Conservation (phyloP, 2,113 vertebrate genomes). For the Callaeas wilsoni region DNA sequence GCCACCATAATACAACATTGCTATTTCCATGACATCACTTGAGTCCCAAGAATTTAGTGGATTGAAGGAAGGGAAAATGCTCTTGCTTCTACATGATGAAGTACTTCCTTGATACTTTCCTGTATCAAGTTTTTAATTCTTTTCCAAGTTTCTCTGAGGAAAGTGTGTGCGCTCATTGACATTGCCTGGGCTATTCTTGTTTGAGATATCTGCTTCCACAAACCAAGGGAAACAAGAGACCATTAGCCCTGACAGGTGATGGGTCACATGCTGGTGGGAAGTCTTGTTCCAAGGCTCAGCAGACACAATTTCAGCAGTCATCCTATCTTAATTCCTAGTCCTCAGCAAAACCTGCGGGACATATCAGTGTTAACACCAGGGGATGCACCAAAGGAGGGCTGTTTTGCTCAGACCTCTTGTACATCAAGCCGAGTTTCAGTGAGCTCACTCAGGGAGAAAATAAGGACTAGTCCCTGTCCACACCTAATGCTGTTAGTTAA, state of each 20-base stretch:
- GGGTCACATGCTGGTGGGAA: neutral
- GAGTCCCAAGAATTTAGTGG: neutral
- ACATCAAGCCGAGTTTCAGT: neutral
- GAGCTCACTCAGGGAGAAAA: neutral
- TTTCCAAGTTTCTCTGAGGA: neutral
- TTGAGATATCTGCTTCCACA: neutral
- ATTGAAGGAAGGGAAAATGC: neutral
- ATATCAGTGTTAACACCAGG: neutral
- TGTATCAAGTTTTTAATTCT: neutral
- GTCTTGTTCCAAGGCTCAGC: neutral
- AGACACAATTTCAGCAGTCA: neutral
- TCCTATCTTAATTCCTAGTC: neutral
- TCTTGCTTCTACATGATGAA: neutral
- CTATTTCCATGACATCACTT: neutral
- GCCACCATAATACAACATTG: fast-evolving
- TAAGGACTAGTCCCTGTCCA: neutral
- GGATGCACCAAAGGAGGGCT: neutral
- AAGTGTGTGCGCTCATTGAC: neutral
- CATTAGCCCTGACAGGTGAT: neutral
- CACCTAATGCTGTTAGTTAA: neutral
- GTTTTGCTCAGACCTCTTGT: neutral
- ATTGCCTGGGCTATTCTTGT: neutral
- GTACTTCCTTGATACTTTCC: neutral
- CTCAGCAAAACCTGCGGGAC: neutral
- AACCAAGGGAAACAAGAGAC: neutral